Base-by-base conservation (phyloP, 2,797 vertebrate genomes). In the Pseudopleuronectes americanus region DNA sequence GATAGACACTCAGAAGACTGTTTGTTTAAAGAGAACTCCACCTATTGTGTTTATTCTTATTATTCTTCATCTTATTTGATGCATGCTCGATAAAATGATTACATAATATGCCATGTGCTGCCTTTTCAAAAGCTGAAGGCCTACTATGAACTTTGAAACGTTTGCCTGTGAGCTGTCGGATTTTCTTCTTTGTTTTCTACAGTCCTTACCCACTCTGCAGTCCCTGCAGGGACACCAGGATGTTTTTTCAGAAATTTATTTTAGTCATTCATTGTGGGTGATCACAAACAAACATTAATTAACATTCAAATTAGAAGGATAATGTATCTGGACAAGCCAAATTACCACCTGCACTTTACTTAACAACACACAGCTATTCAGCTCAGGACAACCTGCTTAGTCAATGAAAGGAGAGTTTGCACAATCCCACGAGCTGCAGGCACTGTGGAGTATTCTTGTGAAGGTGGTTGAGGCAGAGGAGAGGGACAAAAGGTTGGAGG, bases 401-500 rank as follows among this genome's bases (percentile, higher is more conserved):
- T 82, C 61, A 69, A 60, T 77, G 74, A 72, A 69, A 70, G 63
- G 28, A 60, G 54, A 24, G 48, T 49, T 77, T 75, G 64, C 43
- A 26, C 74, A 77, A 80, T 67, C 60, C 64, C 57, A 74, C 66
- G 22, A 53, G 52, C 54, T 71, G 49, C 48, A 68, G 52, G 59
- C 26, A 41, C 24, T 62, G 43, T 66, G 57, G 60, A 82, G 68
- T 77, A 68, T 45, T 73, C 3, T 49, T 80, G 56, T 81, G 67
- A 68, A 85, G 66, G 69, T 76, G 74, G 75, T 66, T 68, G 63
- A 83, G 60, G 64, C 68, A 67, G 74, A 79, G 77, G 48, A 56
- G 58, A 76, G 53, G 69, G 59, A 68, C 60, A 64, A 68, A 55
- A 71, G 75, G 72, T 84, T 63, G 73, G 80, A 64, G 5, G 64